Evolutionary conservation across 37 sponge, comb jelly and placozoan genomes (phyloP), one percentile per base, ranked within the genome.

Genomic region (Aphrocallistes beatrix): DNA sequence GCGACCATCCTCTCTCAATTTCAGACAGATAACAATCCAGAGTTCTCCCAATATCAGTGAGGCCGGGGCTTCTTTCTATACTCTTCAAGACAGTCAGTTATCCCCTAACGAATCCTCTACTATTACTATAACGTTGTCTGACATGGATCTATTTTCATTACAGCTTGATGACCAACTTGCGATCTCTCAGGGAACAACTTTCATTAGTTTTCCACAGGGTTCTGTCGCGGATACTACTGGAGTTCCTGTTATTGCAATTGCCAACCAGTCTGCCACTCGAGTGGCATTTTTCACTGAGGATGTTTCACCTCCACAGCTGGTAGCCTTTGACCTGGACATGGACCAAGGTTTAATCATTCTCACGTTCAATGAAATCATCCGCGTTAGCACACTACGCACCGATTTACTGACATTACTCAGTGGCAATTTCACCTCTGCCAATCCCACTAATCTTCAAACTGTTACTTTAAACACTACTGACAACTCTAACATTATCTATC

Each of bases 331-430:
- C 37, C 86, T 95, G 81, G 93, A 95, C 39, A 85, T 95, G 90
- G 88, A 95, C 51, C 37, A 1, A 23, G 96, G 96, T 0, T 17
- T 87, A 0, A 39, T 95, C 23, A 1, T 23, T 0, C 37, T 95
- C 42, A 84, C 87, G 23, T 95, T 91, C 75, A 81, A 89, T 90
- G 92, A 95, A 90, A 89, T 94, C 32, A 85, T 94, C 85, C 39
- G 91, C 85, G 90, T 88, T 40, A 36, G 38, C 19, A 39, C 88
- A 13, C 69, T 91, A 75, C 87, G 90, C 86, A 82, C 88, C 0
- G 10, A 38, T 37, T 36, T 36, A 23, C 51, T 84, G 39, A 82
- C 32, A 23, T 88, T 95, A 19, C 86, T 86, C 50, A 91, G 90
- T 84, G 92, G 93, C 23, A 81, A 69, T 38, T 60, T 82, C 37